Conservation (phyloP, 2,113 vertebrate species). For the Rhabdomys dilectus region DNA sequence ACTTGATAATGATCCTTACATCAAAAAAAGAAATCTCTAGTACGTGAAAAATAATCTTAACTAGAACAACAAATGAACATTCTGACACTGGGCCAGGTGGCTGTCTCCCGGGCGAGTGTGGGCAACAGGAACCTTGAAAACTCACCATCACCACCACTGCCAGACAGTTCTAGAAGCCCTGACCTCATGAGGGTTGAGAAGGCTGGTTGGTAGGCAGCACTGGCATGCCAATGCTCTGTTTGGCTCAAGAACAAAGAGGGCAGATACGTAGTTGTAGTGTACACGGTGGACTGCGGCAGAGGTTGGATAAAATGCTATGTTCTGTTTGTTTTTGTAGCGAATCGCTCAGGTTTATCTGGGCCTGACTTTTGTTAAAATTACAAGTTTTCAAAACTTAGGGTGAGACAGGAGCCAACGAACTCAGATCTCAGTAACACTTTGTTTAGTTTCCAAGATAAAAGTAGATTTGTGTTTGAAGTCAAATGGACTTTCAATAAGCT, state of each 20-base stretch:
- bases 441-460: constrained; percentile 67
- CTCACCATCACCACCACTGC: not conserved
- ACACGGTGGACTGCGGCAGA: not conserved
- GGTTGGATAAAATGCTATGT: not conserved
- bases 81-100: not conserved
- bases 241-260: constrained; percentile 1
- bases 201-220: not conserved
- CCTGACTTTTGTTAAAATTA: constrained; percentile 62
- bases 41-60: not conserved
- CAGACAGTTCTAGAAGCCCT: not conserved
- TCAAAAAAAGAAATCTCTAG: not conserved
- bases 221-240: not conserved
- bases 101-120: not conserved
- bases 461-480: constrained; percentile 75
- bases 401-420: constrained; percentile 27
- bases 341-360: constrained; percentile 23
- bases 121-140: not conserved
- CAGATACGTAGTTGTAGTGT: not conserved
- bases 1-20: constrained; percentile 32
- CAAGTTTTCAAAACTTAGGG: constrained; percentile 5
- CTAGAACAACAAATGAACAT: not conserved
- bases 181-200: not conserved
- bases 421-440: constrained; percentile 63
- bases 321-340: not conserved
- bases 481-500: constrained; percentile 78